Evolutionary conservation across 2,113 vertebrate species (phyloP), one percentile per base, ranked within the genome.

Genomic region (Pristiophorus japonicus): DNA sequence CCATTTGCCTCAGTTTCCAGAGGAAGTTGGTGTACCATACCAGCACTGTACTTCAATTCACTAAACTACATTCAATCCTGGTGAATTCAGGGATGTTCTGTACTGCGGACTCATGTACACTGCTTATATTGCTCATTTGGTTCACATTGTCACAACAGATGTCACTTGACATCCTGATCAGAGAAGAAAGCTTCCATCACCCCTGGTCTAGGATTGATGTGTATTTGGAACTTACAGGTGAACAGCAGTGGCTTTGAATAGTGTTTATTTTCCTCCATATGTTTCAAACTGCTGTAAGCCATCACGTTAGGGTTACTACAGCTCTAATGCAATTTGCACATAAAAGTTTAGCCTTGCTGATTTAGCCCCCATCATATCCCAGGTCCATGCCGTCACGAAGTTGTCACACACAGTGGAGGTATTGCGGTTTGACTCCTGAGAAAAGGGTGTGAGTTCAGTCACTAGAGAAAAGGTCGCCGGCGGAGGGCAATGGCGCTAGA

Each of bases 391-490:
- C 92, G 45, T 67, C 65, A 94, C 51, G 42, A 70, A 47, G 65
- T 70, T 70, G 62, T 59, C 87, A 90, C 91, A 94, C 93, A 94
- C 65, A 67, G 65, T 47, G 66, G 93, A 94, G 93, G 66, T 94
- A 94, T 73, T 94, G 93, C 30, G 65, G 93, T 94, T 94, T 70
- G 42, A 94, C 63, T 14, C 93, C 66, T 70, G 93, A 94, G 93
- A 94, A 45, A 70, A 14, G 45, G 22, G 45, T 94, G 42, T 27
- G 5, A 45, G 42, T 95, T 98, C 98, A 99, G 97, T 99, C 99
- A 66, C 99, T 99, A 95, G 99, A 99, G 96, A 99, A 99, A 67
- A 99, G 98, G 97, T 99, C 99, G 92, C 99, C 99, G 4, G 99
- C 99, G 30, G 99, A 99, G 0, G 99, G 99, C 65, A 99, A 98